Evolutionary conservation across 1,140 invertebrate genomes (phyloP).

Genomic region (Drosophila mayri): DNA sequence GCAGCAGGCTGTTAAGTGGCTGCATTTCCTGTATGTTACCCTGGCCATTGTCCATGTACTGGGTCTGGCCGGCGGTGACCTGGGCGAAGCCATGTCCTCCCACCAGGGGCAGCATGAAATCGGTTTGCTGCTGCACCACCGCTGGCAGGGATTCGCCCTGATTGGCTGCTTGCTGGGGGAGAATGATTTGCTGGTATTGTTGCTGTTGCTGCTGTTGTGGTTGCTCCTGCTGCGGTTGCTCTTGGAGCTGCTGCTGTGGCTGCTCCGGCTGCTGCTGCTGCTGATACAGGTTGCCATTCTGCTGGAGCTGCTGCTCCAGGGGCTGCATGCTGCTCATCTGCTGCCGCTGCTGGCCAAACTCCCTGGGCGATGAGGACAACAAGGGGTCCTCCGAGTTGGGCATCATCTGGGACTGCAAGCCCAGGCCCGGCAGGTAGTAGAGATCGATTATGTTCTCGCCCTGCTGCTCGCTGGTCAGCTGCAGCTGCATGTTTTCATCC

Average conservation of each 20-base stretch:
- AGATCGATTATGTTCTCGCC: conserved; percentile 82
- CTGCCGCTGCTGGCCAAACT: conserved; percentile 87
- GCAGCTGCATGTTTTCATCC: conserved; percentile 87
- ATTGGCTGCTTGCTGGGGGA: conserved; percentile 34
- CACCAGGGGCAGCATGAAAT: conserved; percentile 62
- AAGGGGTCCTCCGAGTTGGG: conserved; percentile 93
- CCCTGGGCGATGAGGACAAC: conserved; percentile 92
- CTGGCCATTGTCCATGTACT: conserved; percentile 55
- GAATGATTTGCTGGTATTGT: conserved; percentile 30
- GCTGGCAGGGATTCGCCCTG: conserved; percentile 23
- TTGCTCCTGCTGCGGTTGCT: conserved; percentile 23
- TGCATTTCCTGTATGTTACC: conserved; percentile 51
- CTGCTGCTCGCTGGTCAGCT: conserved; percentile 68
- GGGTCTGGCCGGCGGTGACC: conserved; percentile 49
- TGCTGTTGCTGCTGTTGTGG: conserved; percentile 20
- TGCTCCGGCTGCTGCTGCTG: conserved; percentile 42
- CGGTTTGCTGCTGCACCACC: conserved; percentile 43
- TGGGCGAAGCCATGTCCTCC: conserved; percentile 45
- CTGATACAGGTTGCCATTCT: conserved; percentile 24
- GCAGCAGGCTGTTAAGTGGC: conserved; percentile 65
- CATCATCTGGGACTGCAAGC: conserved; percentile 91
- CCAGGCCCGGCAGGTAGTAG: conserved; percentile 80
- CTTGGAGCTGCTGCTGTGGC: conserved; percentile 16
- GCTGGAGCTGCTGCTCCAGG: conserved; percentile 35
- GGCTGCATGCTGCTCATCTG: conserved; percentile 43